Evolutionary conservation across 2,113 vertebrate species (phyloP).

Genomic region (Pomatorhinus ruficollis): DNA sequence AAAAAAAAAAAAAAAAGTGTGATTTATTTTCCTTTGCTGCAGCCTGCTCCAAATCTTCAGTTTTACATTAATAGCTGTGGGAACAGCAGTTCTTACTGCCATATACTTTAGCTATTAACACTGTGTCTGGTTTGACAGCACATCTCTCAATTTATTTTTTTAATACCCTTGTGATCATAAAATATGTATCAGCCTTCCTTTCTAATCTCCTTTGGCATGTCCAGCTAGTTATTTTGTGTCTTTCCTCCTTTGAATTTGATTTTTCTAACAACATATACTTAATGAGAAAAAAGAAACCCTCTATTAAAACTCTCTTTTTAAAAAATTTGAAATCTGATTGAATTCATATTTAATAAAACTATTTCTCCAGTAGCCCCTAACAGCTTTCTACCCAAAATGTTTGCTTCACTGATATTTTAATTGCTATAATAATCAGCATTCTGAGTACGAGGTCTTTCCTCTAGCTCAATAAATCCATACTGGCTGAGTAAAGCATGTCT

Average conservation of each 20-base stretch:
- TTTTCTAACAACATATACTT: conserved; percentile 3
- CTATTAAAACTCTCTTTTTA: not conserved
- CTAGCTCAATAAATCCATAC: conserved; percentile 44
- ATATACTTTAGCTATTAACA: conserved; percentile 56
- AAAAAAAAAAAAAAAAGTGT: not conserved
- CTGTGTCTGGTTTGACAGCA: conserved; percentile 58
- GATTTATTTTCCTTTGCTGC: conserved; percentile 59
- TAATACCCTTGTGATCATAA: conserved; percentile 14
- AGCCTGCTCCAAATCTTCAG: conserved; percentile 55
- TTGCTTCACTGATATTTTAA: conserved; percentile 62
- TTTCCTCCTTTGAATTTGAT: not conserved
- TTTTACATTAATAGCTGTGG: conserved; percentile 61
- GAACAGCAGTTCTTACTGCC: conserved; percentile 55
- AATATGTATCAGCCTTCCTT: conserved; percentile 40
- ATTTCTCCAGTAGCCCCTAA: conserved; percentile 17
- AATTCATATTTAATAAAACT: conserved; percentile 29
- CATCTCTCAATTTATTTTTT: conserved; percentile 52
- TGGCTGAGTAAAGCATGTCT: conserved; percentile 47
- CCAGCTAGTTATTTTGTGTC: conserved; percentile 37
- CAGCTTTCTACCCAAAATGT: conserved; percentile 27
- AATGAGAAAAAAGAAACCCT: not conserved
- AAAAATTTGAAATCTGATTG: not conserved
- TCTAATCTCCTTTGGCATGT: conserved; percentile 50
- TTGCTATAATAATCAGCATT: conserved; percentile 60
- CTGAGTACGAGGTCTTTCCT: conserved; percentile 42